phyloP scores from a whole-genome alignment of 2,797 vertebrate genomes.

The Avahi laniger region DNA sequence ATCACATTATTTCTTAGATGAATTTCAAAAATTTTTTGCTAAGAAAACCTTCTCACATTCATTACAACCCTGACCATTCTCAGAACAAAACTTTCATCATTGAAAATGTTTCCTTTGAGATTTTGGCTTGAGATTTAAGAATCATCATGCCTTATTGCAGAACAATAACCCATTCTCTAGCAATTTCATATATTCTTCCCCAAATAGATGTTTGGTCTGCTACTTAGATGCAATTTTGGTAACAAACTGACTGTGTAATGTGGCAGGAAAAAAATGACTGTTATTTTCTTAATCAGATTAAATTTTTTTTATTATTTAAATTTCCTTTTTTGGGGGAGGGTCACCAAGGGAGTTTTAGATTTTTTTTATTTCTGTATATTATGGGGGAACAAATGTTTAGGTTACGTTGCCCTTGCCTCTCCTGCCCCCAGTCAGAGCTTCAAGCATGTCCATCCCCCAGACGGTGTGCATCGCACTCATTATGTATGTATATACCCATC shows the following conservation, averaged over 20 bases:
- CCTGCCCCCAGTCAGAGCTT: too few species aligned
- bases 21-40: slow-evolving; percentile 12
- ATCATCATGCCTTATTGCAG: neutral
- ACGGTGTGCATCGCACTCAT: too few species aligned
- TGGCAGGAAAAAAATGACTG: neutral
- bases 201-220: slow-evolving; percentile 23
- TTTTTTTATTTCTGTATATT: too few species aligned
- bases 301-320: neutral
- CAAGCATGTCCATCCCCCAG: too few species aligned
- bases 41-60: neutral
- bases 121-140: slow-evolving; percentile 31
- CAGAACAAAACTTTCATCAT: slow-evolving; percentile 24
- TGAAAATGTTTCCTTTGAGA: slow-evolving; percentile 35
- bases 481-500: too few species aligned
- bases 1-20: slow-evolving; percentile 19
- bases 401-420: too few species aligned
- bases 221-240: slow-evolving; percentile 1
- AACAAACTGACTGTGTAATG: slow-evolving; percentile 15
- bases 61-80: neutral
- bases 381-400: too few species aligned
- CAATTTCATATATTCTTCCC: slow-evolving; percentile 19
- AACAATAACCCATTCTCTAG: neutral
- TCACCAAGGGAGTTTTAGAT: too few species aligned
- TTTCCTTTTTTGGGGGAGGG: too few species aligned
- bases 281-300: slow-evolving; percentile 58